Conservation (phyloP, 1,140 invertebrate species). For the Solenopsis fugax region DNA sequence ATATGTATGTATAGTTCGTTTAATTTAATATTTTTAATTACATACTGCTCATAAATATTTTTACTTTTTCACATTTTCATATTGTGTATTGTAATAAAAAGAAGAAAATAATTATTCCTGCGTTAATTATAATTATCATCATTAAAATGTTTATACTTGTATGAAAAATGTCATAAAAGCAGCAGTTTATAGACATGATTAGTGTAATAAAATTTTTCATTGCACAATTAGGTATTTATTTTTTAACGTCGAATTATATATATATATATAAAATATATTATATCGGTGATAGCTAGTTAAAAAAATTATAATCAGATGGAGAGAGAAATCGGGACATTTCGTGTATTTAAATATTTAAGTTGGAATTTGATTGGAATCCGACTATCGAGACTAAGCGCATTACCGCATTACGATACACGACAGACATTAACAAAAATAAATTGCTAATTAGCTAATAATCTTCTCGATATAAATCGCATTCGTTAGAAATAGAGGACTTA, state of each 20-base stretch:
- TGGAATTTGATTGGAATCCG: neutral
- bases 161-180: neutral
- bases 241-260: neutral
- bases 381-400: neutral
- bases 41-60: neutral
- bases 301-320: neutral
- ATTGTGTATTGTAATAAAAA: neutral
- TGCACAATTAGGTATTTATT: neutral
- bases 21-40: conserved; percentile 19
- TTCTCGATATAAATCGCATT: neutral
- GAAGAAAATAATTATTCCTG: neutral
- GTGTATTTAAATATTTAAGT: conserved; percentile 10
- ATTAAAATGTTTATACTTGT: neutral
- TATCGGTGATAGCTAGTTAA: neutral
- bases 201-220: neutral
- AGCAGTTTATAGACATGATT: neutral
- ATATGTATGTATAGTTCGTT: too few species aligned
- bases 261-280: neutral
- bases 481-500: conserved; percentile 19
- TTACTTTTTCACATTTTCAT: neutral
- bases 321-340: neutral
- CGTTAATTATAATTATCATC: neutral
- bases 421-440: conserved; percentile 5
- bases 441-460: conserved; percentile 10
- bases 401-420: neutral